Base-by-base conservation (phyloP, 2,113 vertebrate species). In the Ciconia boyciana region DNA sequence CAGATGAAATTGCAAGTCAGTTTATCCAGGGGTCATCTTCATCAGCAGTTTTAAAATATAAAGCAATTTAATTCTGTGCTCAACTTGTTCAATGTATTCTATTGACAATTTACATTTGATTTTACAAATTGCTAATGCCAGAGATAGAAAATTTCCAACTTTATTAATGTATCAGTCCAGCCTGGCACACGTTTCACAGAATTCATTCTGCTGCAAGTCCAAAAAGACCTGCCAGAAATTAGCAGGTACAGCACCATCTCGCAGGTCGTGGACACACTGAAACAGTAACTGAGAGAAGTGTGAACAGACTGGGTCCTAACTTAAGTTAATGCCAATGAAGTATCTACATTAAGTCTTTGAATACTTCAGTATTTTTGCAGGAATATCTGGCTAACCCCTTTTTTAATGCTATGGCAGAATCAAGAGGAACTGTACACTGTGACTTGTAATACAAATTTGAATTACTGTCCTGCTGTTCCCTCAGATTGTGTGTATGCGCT, bases 401-500 rank as follows among this genome's bases (percentile, higher is more conserved):
- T 87, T 64, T 75, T 71, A 75, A 32, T 87, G 52, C 48, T n/a
- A 29, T 79, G 54, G 36, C 65, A 94, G 83, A 79, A 82, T 89
- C 48, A 32, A 65, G 72, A 94, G 69, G 61, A 87, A 19, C 57
- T 51, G 69, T 94, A 60, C 69, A 49, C 60, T 91, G 43, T 0
- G 0, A 62, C 46, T 62, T 46, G 34, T 62, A 80, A 46, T 74
- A 65, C 24, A 74, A 69, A 80, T 90, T 62, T 77, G 92, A 88
- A 54, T 96, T 91, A 84, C 74, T 94, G 81, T 36, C 89, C 74
- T 94, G 83, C 83, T 94, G 77, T 92, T 91, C 76, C 51, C 57
- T 96, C 65, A 65, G 80, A 84, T 8, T 87, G 48, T 87, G 58
- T 85, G n/a, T 76, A 48, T 85, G 69, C 12, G 39, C 69, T 75